Conservation (phyloP, 2,113 vertebrate genomes). For the Danionella cerebrum region DNA sequence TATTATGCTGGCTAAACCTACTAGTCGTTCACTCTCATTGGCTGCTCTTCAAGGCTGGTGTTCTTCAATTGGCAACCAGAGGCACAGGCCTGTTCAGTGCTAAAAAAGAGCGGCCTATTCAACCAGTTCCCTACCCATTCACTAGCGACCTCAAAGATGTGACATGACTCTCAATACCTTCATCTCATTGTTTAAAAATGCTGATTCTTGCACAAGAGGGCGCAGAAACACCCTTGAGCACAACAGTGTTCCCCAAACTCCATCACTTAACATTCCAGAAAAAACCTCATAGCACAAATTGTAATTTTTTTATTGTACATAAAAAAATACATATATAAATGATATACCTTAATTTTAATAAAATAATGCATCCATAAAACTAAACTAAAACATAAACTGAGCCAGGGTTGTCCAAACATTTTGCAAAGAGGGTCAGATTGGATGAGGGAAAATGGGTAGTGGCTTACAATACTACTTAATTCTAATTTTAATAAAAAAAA, state of each 20-base stretch:
- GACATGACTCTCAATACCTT: constrained; percentile 59
- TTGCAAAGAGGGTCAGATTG: too few species aligned
- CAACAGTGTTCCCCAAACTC: background rate
- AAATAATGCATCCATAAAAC: too few species aligned
- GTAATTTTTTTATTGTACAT: too few species aligned
- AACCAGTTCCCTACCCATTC: constrained; percentile 45
- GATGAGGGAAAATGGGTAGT: too few species aligned
- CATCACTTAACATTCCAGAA: background rate
- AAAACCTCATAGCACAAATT: constrained; percentile 15
- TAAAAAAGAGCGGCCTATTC: constrained; percentile 55
- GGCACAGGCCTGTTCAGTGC: constrained; percentile 44
- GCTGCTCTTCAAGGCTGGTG: constrained; percentile 42
- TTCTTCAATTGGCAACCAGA: constrained; percentile 40
- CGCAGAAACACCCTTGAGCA: constrained; percentile 35
- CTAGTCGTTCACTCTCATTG: constrained; percentile 26
- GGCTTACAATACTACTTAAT: too few species aligned
- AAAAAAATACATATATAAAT: too few species aligned
- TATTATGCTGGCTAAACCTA: background rate
- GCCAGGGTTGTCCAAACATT: too few species aligned
- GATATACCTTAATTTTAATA: too few species aligned
- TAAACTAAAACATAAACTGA: too few species aligned
- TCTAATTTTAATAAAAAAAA: too few species aligned
- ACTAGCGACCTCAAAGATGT: constrained; percentile 51
- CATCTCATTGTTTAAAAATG: constrained; percentile 51
- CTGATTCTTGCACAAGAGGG: constrained; percentile 53